Percentiles rank a stretch among this genome's conserved stretches.
These are phyloP conservation scores for Speoplatyrhinus poulsoni DNA, from an alignment of 2,113 vertebrate genomes.

Conservation along the genomic window DNA sequence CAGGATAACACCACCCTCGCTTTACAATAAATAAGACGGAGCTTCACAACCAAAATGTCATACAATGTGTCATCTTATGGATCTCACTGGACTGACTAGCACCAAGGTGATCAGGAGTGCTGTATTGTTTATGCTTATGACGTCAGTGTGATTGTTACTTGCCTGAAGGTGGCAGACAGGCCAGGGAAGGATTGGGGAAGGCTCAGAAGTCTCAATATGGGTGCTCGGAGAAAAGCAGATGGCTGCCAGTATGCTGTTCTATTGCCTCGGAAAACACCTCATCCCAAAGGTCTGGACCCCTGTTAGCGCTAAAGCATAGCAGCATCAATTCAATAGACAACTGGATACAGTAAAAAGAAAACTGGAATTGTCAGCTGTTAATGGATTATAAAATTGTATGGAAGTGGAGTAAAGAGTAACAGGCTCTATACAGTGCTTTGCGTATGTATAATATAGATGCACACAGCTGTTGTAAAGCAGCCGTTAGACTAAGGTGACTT, in stretches of 20 bases:
- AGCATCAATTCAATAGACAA: too few relatives aligned
- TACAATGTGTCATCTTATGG: neutral
- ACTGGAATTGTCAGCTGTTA: too few relatives aligned
- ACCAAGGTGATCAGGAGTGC: neutral
- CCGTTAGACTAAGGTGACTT: constrained; percentile 49
- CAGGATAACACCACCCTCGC: constrained; percentile 24
- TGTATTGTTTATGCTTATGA: neutral
- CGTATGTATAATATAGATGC: too few relatives aligned
- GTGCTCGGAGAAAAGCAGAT: constrained; percentile 57
- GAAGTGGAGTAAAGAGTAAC: too few relatives aligned
- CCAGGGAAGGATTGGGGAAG: neutral
- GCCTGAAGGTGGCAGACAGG: constrained; percentile 15
- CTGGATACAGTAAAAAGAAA: too few relatives aligned
- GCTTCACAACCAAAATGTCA: neutral
- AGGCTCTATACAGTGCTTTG: too few relatives aligned
- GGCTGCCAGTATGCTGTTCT: constrained; percentile 57
- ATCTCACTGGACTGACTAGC: neutral
- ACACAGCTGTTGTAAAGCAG: constrained; percentile 20
- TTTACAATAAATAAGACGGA: constrained; percentile 4
- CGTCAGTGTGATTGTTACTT: neutral
- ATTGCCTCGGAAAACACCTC: constrained; percentile 51
- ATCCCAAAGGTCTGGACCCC: constrained; percentile 30
- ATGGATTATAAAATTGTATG: too few relatives aligned
- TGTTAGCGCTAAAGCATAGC: too few relatives aligned
- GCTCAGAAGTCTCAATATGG: constrained; percentile 7